Evolutionary conservation across 2,888 invertebrate species (phyloP).

Genomic region (Steinernema hermaphroditum): DNA sequence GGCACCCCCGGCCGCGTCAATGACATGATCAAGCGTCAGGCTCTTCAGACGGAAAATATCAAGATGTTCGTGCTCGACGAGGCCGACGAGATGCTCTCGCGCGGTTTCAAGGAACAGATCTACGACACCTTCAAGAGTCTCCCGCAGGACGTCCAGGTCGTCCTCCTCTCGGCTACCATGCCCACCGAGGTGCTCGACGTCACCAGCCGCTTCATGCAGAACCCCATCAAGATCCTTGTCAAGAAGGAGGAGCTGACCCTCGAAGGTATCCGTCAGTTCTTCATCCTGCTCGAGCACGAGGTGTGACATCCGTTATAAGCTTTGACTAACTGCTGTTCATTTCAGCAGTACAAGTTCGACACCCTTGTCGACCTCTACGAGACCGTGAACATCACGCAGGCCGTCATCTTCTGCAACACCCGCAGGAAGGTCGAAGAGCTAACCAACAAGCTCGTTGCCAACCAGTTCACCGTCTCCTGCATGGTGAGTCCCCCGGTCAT

Average conservation of each 20-base stretch:
- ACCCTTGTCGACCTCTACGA: too few relatives aligned
- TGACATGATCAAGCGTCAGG: slow-evolving; percentile 93
- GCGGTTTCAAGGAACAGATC: too few relatives aligned
- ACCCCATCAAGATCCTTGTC: slow-evolving; percentile 94
- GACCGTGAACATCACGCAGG: too few relatives aligned
- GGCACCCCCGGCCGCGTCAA: too few relatives aligned
- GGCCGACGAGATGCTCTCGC: too few relatives aligned
- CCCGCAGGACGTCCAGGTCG: too few relatives aligned
- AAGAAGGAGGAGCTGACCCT: slow-evolving; percentile 90
- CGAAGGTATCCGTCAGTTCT: slow-evolving; percentile 91
- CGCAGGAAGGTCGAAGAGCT: slow-evolving; percentile 89
- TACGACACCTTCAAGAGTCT: too few relatives aligned
- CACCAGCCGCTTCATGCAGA: too few relatives aligned
- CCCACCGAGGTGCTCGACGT: too few relatives aligned
- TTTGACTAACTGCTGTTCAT: slow-evolving; percentile 24
- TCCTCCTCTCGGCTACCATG: too few relatives aligned
- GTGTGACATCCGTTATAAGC: slow-evolving; percentile 69
- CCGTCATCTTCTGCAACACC: slow-evolving; percentile 99
- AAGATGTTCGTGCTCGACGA: slow-evolving; percentile 98
- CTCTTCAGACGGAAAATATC: slow-evolving; percentile 81
- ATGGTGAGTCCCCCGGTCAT: too few relatives aligned
- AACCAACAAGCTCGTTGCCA: slow-evolving; percentile 88
- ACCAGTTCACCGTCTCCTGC: too few relatives aligned
- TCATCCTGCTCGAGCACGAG: slow-evolving; percentile 87
- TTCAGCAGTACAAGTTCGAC: slow-evolving; percentile 71